Base-by-base conservation (phyloP, 2,797 vertebrate genomes). In the Atherinosoma microstoma region DNA sequence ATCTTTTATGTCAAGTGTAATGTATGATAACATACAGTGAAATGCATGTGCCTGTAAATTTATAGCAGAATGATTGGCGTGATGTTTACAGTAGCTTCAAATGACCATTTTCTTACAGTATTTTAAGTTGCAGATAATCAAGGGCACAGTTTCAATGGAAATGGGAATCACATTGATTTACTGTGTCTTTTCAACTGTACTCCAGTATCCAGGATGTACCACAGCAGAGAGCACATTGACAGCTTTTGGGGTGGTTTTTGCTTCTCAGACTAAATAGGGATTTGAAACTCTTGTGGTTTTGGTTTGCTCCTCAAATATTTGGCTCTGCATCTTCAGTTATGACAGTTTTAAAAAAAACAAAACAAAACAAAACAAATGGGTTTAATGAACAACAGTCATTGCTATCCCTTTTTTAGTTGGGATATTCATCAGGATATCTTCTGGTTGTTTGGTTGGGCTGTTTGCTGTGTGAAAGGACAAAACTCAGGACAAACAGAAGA, bases 131-230 rank as follows among this genome's bases (percentile, higher is more conserved):
- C 40, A 20, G 11, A 47, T 64, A 24, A 70, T 51, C 8, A 61
- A 35, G 53, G n/a, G 13, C 16, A 24, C 35, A 0, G 57, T 79
- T 75, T 70, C 51, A 20, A 64, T 64, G 30, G 30, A 67, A 34
- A 76, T 51, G 15, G n/a, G 61, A 27, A 32, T 54, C 27, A 2
- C 35, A 58, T 40, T 54, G 58, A 67, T 61, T 54, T 35, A 15
- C 29, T 7, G 18, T 45, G 51, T 57, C 7, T 20, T 22, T 53
- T 30, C 35, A 34, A 47, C 18, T 69, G 60, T 40, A 54, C n/a
- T 49, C 54, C 66, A 58, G 35, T 32, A 58, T 63, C 65, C 57
- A 69, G 30, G 32, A 56, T n/a, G 36, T 70, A 29, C 35, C 0
- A 18, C 36, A 70, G 29, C 45, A 34, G 60, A 63, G 36, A 24